Conservation (phyloP, 2,113 vertebrate genomes). For the Colaptes auratus region DNA sequence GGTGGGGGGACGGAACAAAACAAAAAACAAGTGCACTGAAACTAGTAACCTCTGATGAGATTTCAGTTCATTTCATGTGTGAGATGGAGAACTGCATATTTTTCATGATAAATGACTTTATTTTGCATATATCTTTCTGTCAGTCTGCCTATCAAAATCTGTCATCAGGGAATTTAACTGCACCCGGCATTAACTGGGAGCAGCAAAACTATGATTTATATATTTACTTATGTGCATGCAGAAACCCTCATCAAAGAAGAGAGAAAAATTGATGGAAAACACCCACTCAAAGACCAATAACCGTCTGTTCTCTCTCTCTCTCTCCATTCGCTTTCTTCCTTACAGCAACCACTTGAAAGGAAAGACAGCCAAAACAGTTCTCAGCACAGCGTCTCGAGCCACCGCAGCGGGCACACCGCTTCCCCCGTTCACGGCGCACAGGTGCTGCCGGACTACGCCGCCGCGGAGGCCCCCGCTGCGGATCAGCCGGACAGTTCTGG, state of each 20-base stretch:
- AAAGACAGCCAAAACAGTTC: conserved; percentile 99
- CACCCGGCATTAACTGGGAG: conserved; percentile 33
- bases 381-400: conserved; percentile 94
- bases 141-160: conserved; percentile 49
- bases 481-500: conserved; percentile 87
- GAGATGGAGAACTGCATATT: neutral
- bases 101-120: conserved; percentile 42
- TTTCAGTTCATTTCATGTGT: conserved; percentile 8
- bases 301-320: conserved; percentile 53
- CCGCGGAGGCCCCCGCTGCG: conserved; percentile 73
- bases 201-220: conserved; percentile 44
- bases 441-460: conserved; percentile 77
- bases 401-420: conserved; percentile 89
- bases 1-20: too few relatives aligned
- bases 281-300: conserved; percentile 63
- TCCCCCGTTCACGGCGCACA: conserved; percentile 87
- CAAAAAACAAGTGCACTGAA: neutral
- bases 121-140: conserved; percentile 42
- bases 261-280: conserved; percentile 43
- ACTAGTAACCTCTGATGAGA: conserved; percentile 16
- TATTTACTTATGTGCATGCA: conserved; percentile 48
- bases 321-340: conserved; percentile 25
- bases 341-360: conserved; percentile 93
- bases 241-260: conserved; percentile 46
- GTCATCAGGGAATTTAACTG: conserved; percentile 12